Conservation (phyloP, 2,797 vertebrate genomes). For the Anguilla pacifica region DNA sequence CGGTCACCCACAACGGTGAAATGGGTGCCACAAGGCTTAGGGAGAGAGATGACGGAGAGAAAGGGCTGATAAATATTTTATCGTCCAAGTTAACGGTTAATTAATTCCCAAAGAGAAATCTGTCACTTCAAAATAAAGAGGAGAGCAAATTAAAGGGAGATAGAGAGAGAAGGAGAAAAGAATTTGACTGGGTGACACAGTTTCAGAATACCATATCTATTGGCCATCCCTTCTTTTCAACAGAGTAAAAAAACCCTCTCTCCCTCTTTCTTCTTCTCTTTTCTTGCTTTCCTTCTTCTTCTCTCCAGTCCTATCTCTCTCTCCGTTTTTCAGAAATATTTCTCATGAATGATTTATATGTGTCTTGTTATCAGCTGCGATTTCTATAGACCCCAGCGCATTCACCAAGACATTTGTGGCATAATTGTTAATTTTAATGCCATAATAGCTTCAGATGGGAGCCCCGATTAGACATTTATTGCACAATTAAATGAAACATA, state of each 20-base stretch:
- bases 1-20: constrained; percentile 85
- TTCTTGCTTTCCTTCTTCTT: constrained; percentile 67
- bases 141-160: constrained; percentile 85
- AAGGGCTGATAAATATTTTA: constrained; percentile 89
- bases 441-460: constrained; percentile 99
- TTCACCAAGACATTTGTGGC: constrained; percentile 93
- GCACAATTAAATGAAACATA: constrained; percentile 99
- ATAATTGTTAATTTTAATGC: constrained; percentile 99
- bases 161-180: constrained; percentile 72
- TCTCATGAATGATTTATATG: constrained; percentile 99
- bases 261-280: constrained; percentile 75
- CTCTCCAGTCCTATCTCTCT: constrained; percentile 69
- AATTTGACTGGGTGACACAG: constrained; percentile 76
- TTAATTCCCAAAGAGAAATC: constrained; percentile 97
- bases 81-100: constrained; percentile 95
- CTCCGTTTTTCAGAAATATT: constrained; percentile 82
- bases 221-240: constrained; percentile 93
- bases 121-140: constrained; percentile 88
- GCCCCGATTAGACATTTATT: constrained; percentile 99
- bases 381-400: constrained; percentile 99
- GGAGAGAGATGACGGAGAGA: constrained; percentile 74
- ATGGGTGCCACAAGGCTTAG: constrained; percentile 81
- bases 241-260: constrained; percentile 87
- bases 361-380: constrained; percentile 99
- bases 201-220: constrained; percentile 90